Percentiles rank a stretch among this genome's conserved stretches.
phyloP scores from a whole-genome alignment of 1,140 invertebrate species.

The Bombyx mori region DNA sequence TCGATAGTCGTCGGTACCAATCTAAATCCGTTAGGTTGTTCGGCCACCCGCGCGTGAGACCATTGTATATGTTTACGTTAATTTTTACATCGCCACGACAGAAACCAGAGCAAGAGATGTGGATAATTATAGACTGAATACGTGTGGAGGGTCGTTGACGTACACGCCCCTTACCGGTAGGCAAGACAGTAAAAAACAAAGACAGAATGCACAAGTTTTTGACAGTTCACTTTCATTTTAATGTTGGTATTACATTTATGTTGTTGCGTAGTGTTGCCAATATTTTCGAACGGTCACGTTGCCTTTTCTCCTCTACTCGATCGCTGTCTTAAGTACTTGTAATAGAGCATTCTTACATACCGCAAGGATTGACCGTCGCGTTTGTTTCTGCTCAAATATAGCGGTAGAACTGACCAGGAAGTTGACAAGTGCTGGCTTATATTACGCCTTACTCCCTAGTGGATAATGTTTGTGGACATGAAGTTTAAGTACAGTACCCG shows the following conservation, averaged over 20 bases:
- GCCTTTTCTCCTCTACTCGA: no score
- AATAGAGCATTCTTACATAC: no score
- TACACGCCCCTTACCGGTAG: not conserved
- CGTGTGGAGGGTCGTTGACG: slow-evolving; percentile 56
- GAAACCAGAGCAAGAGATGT: slow-evolving; percentile 55
- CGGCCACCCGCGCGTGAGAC: slow-evolving; percentile 56
- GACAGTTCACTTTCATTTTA: not conserved
- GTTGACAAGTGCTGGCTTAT: no score
- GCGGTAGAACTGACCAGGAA: no score
- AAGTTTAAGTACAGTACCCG: no score
- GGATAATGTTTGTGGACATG: no score
- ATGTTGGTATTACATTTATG: not conserved
- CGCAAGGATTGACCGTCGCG: no score
- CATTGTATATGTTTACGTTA: slow-evolving; percentile 57
- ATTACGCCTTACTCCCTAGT: no score
- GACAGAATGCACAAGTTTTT: no score
- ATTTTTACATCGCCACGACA: slow-evolving; percentile 66
- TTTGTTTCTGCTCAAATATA: no score
- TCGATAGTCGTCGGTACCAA: slow-evolving; percentile 5
- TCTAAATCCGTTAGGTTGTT: slow-evolving; percentile 23
- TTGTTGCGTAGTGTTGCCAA: not conserved
- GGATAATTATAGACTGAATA: slow-evolving; percentile 53
- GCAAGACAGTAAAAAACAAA: no score
- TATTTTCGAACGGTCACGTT: not conserved
- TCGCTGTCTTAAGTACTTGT: no score